Conservation (phyloP, 2,113 vertebrate genomes). For the Ochotona princeps region DNA sequence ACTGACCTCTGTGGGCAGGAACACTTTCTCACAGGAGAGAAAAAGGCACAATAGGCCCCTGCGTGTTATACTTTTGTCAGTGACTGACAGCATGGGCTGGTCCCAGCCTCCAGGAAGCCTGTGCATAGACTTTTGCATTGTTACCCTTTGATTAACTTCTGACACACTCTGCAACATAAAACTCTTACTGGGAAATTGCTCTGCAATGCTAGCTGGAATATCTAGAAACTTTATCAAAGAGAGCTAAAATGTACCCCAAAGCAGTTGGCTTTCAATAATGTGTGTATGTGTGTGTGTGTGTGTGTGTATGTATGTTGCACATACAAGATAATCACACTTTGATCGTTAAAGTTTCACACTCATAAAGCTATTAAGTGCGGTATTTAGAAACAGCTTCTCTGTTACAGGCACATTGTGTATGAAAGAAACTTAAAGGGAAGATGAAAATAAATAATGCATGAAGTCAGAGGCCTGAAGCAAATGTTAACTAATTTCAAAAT, state of each 20-base stretch:
- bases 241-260: conserved; percentile 15
- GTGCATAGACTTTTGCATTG: conserved; percentile 67
- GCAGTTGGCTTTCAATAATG: background rate
- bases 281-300: background rate
- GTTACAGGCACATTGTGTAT: conserved; percentile 19
- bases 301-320: background rate
- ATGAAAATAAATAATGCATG: conserved; percentile 85
- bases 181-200: conserved; percentile 71
- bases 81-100: conserved; percentile 79
- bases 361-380: background rate
- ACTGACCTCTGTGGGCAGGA: conserved; percentile 84
- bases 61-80: conserved; percentile 74
- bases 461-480: conserved; percentile 82
- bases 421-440: conserved; percentile 30
- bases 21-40: conserved; percentile 79
- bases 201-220: conserved; percentile 22
- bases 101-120: conserved; percentile 47
- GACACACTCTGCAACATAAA: conserved; percentile 64
- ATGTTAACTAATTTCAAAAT: conserved; percentile 87
- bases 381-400: conserved; percentile 53
- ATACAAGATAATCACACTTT: background rate
- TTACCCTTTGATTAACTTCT: conserved; percentile 82
- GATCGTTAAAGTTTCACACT: background rate
- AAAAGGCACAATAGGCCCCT: conserved; percentile 47
- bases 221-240: background rate